Evolutionary conservation across 2,888 invertebrate species (phyloP).

Genomic region (Agrochola litura): DNA sequence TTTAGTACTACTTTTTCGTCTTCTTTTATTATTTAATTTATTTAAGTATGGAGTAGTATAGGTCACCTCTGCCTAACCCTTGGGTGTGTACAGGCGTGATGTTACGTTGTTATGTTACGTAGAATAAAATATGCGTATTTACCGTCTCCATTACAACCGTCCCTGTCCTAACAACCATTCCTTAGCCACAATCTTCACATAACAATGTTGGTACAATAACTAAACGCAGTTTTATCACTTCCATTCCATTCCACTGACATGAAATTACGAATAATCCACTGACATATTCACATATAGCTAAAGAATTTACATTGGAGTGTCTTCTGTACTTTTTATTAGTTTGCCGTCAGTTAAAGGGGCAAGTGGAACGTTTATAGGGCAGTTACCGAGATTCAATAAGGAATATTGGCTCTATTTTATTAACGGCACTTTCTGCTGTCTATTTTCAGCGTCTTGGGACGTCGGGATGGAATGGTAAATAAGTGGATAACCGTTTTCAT

Average conservation of each 20-base stretch:
- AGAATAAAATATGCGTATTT: not conserved
- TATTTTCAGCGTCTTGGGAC: constrained; percentile 18
- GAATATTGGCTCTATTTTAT: constrained; percentile 76
- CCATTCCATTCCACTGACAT: constrained; percentile 45
- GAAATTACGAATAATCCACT: constrained; percentile 68
- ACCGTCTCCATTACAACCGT: not conserved
- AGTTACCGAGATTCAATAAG: constrained; percentile 82
- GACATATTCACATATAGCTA: constrained; percentile 64
- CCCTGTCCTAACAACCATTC: constrained; percentile 12
- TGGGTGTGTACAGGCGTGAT: too few relatives aligned
- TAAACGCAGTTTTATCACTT: constrained; percentile 49
- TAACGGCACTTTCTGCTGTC: constrained; percentile 42
- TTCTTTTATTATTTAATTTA: too few relatives aligned
- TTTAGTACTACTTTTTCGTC: too few relatives aligned
- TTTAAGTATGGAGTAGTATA: too few relatives aligned
- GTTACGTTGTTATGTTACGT: too few relatives aligned
- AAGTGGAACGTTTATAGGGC: constrained; percentile 79
- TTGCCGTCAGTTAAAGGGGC: constrained; percentile 73
- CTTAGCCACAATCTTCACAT: constrained; percentile 10
- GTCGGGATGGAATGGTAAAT: not conserved
- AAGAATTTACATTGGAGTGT: constrained; percentile 75
- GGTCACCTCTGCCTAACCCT: too few relatives aligned
- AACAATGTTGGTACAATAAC: constrained; percentile 37
- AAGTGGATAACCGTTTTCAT: not conserved
- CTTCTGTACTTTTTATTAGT: constrained; percentile 75